Percentiles rank a stretch among this genome's conserved stretches.
Evolutionary conservation across 2,888 invertebrate genomes (phyloP).

Genomic region (Seira ritae): DNA sequence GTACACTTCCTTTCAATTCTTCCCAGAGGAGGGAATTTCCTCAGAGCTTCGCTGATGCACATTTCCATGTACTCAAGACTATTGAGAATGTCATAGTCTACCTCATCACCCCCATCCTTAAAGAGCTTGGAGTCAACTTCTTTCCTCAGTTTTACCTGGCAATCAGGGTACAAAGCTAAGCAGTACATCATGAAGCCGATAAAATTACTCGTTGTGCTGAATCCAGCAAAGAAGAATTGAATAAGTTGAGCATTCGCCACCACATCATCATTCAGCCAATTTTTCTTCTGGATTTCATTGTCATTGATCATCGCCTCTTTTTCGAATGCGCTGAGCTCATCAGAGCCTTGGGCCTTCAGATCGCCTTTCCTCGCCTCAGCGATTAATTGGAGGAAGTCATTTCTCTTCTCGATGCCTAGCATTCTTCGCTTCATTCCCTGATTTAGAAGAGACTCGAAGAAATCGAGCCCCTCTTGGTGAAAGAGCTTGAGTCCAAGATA

Average conservation of each 20-base stretch:
- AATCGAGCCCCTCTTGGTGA: not conserved
- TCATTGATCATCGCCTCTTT: slow-evolving; percentile 50
- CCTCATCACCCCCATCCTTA: not conserved
- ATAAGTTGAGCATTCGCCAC: slow-evolving; percentile 28
- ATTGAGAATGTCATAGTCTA: slow-evolving; percentile 42
- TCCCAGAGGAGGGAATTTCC: slow-evolving; percentile 5
- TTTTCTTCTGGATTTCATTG: not conserved
- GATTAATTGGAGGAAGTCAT: slow-evolving; percentile 67
- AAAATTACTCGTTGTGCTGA: slow-evolving; percentile 19
- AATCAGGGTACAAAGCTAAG: slow-evolving; percentile 39
- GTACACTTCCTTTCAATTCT: slow-evolving; percentile 27
- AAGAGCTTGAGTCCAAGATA: not conserved
- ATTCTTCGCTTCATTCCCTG: slow-evolving; percentile 27
- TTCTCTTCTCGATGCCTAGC: not conserved
- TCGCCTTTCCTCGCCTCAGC: slow-evolving; percentile 50
- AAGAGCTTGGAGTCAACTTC: slow-evolving; percentile 31
- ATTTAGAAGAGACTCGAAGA: slow-evolving; percentile 22
- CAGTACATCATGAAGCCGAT: slow-evolving; percentile 39
- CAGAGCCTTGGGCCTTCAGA: slow-evolving; percentile 41
- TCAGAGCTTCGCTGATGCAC: slow-evolving; percentile 29
- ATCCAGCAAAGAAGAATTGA: slow-evolving; percentile 52
- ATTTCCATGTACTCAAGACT: slow-evolving; percentile 42
- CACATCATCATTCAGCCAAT: slow-evolving; percentile 30
- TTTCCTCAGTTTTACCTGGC: slow-evolving; percentile 43
- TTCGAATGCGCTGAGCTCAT: slow-evolving; percentile 57